Base-by-base conservation (phyloP, 2,113 vertebrate genomes). In the Plotosus lineatus region DNA sequence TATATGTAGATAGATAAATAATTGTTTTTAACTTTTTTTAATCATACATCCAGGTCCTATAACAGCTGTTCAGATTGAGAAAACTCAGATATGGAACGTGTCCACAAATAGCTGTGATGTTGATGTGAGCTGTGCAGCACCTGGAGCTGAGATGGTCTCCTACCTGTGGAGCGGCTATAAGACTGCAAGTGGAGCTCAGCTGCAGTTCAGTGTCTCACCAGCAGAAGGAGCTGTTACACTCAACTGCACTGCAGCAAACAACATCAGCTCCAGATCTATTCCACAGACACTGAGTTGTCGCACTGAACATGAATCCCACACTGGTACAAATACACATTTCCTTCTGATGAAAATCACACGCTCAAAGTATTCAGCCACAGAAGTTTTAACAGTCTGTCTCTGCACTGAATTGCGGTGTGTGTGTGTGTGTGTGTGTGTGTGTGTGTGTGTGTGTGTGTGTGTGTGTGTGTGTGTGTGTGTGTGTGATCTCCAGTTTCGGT, bases 121-220 rank as follows among this genome's bases (percentile, higher is more conserved):
- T 56, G n/a, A 60, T 71, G 23, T 80, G 19, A 1, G 55, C 14
- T 92, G 91, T 82, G 61, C 0, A 0, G 23, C 26, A 17, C 0
- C 28, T 1, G 9, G 60, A 23, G 0, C 9, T 26, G 31, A 0
- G 6, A 10, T 0, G 0, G 28, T 81, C 50, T 36, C 0, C 72
- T 91, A 85, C 85, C 82, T 0, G 6, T 88, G 88, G 90, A 82
- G 85, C 0, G 50, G 81, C 21, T 76, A 63, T 0, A 21, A 77
- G 46, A 87, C 8, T 4, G 5, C 0, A 0, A 36, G 0, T 1
- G 88, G n/a, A n/a, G n/a, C n/a, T n/a, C n/a, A n/a, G n/a, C n/a
- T n/a, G n/a, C n/a, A n/a, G n/a, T n/a, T n/a, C n/a, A n/a, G n/a
- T n/a, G n/a, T n/a, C n/a, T n/a, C n/a, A n/a, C n/a, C n/a, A n/a